phyloP scores from a whole-genome alignment of 2,888 invertebrate genomes.

The Sisyra nigra region DNA sequence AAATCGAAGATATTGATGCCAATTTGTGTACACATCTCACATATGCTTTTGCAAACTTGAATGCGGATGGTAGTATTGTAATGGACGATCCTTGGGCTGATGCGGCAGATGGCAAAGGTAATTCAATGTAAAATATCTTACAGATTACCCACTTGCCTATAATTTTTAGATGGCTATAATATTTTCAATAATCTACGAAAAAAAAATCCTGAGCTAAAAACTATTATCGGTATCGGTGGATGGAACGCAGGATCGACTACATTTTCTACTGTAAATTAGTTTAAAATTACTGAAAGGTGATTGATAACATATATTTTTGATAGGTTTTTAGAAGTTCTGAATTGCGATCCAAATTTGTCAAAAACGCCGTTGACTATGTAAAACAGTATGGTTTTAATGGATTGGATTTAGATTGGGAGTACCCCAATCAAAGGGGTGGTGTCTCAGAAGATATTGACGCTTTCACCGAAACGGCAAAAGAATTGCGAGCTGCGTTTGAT shows the following conservation, averaged over 20 bases:
- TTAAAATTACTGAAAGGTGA: neutral
- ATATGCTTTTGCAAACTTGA: constrained; percentile 56
- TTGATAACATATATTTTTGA: neutral
- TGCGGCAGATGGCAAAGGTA: constrained; percentile 40
- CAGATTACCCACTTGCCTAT: constrained; percentile 23
- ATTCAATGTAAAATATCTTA: too few relatives aligned
- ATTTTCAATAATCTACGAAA: constrained; percentile 36
- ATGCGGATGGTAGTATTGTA: constrained; percentile 30
- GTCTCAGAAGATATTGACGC: constrained; percentile 31
- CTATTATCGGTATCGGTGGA: constrained; percentile 49
- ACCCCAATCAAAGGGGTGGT: constrained; percentile 41
- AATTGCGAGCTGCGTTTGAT: constrained; percentile 36
- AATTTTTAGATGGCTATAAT: constrained; percentile 30
- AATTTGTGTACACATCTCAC: constrained; percentile 57
- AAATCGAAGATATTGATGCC: constrained; percentile 47
- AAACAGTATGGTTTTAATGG: constrained; percentile 46
- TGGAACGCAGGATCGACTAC: constrained; percentile 38
- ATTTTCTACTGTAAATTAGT: constrained; percentile 5
- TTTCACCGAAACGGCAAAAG: constrained; percentile 34
- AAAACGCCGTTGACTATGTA: constrained; percentile 36
- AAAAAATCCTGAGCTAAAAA: constrained; percentile 33
- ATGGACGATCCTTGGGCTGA: constrained; percentile 46
- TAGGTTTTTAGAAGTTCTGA: constrained; percentile 28
- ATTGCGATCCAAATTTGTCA: constrained; percentile 35
- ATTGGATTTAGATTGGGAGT: constrained; percentile 59